Base-by-base conservation (phyloP, 2,888 invertebrate species). In the Leptopterna dolabrata region DNA sequence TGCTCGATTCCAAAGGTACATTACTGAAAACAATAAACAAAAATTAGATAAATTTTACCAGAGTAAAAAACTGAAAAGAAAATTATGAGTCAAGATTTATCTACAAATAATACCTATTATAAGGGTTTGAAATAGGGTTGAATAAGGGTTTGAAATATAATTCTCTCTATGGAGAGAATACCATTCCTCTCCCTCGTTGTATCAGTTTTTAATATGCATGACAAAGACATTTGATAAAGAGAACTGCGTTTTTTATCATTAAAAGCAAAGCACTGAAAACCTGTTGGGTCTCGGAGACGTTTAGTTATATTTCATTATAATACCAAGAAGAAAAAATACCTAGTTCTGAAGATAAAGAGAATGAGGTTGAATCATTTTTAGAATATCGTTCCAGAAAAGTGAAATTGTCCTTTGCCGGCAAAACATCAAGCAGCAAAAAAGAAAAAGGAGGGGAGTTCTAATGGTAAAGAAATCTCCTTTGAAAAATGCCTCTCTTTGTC, bases 391-490 rank as follows among this genome's bases (percentile, higher is more conserved):
- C 85, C 73, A 85, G 85, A 85, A 76, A 45, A 71, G 45, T 71
- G 36, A 76, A 85, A 73, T 85, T 30, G 47, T 85, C 63, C 51
- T 73, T 45, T 76, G 43, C 30, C 73, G 76, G 47, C 73, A 29
- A 73, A 85, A 85, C 85, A 47, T 71, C 85, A 85, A 85, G 85
- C 73, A 45, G 85, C 47, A 41, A 45, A 82, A 30, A 51, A 30
- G 51, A 55, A 41, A 71, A 24, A 11, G 43, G 0, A 43, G 45
- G 27, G 30, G 36, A 30, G 81, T 76, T 14, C 16, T 85, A 85
- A 85, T 85, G 85, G 73, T 85, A 76, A 85, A 85, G 85, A 76
- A 85, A 85, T 85, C 85, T 85, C 30, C 85, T 85, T 85, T 85
- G 85, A 85, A 85, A 83, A 85, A 85, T 76, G 73, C 85, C 85